Evolutionary conservation across 2,888 invertebrate genomes (phyloP), one percentile per base, ranked within the genome.

Genomic region (Agrochola macilenta): DNA sequence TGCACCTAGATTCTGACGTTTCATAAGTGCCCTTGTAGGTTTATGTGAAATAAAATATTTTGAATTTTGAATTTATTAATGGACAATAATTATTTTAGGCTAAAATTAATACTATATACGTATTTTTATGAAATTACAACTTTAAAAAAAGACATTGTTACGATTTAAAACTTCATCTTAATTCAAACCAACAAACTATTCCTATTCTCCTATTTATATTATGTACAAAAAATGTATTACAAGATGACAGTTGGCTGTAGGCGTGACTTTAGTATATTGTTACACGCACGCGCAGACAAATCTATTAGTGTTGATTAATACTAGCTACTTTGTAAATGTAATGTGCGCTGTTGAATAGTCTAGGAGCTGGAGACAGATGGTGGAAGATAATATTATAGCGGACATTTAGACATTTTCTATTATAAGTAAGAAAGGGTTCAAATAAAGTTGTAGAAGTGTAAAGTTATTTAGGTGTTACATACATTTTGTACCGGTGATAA

Each of bases 271-370:
- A 72, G 76, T 80, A 74, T 88, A 86, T 81, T 82, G 76, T 83
- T 85, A 81, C 82, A 81, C 65, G 71, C 69, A 81, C 74, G 78
- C 39, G 63, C 70, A 75, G 78, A 88, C 83, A 84, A 82, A 83
- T 83, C 79, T 87, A 89, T 89, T 87, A 89, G 84, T 66, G 69
- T 82, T 84, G 80, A 88, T 87, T 86, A 84, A 86, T 86, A 66
- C 71, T n/a, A 35, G 73, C 76, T 85, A 81, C 72, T 82, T 89
- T 86, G 76, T 82, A 68, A 86, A 77, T 75, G 84, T 87, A 81
- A 79, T 78, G 78, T 77, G 68, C 71, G 68, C 46, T 78, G 58
- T 73, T 23, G 64, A 49, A 70, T 85, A 85, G 87, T 61, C 72
- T 58, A 76, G 60, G 87, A 87, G 87, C 69, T 76, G 60, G 77